Conservation (phyloP, 2,113 vertebrate genomes). For the Caranx melampygus region DNA sequence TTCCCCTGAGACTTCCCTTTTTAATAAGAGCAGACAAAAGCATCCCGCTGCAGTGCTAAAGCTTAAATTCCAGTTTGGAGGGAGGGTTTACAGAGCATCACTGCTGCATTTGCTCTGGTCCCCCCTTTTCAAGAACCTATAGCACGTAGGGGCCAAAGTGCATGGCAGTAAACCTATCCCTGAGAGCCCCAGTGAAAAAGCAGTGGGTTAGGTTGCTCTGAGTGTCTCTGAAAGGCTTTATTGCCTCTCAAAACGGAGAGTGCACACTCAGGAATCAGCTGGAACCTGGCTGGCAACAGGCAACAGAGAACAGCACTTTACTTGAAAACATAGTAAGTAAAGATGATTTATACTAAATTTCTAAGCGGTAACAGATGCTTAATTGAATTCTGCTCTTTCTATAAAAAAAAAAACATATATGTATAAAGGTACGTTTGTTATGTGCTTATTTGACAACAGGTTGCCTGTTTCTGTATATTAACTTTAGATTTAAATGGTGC, state of each 20-base stretch:
- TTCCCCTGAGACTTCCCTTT: conserved; percentile 32
- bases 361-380: not conserved
- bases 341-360: not conserved
- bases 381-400: not conserved
- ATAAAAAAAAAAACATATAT: not conserved
- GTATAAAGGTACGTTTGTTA: not conserved
- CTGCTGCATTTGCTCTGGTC: conserved; percentile 33
- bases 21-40: conserved; percentile 53
- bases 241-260: conserved; percentile 68
- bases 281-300: conserved; percentile 54
- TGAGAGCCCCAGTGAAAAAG: conserved; percentile 44
- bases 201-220: conserved; percentile 48
- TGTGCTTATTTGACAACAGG: not conserved
- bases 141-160: conserved; percentile 45
- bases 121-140: conserved; percentile 61
- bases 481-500: not conserved
- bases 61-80: conserved; percentile 59
- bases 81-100: conserved; percentile 66
- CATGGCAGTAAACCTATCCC: conserved; percentile 75
- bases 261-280: conserved; percentile 55
- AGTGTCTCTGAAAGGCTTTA: conserved; percentile 60
- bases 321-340: conserved; percentile 67
- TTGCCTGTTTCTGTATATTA: not conserved
- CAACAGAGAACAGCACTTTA: conserved; percentile 45
- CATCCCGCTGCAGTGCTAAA: conserved; percentile 25